Evolutionary conservation across 92 coral and sea anemone species (phyloP), one percentile per base, ranked within the genome.

Genomic region (Porites rus): DNA sequence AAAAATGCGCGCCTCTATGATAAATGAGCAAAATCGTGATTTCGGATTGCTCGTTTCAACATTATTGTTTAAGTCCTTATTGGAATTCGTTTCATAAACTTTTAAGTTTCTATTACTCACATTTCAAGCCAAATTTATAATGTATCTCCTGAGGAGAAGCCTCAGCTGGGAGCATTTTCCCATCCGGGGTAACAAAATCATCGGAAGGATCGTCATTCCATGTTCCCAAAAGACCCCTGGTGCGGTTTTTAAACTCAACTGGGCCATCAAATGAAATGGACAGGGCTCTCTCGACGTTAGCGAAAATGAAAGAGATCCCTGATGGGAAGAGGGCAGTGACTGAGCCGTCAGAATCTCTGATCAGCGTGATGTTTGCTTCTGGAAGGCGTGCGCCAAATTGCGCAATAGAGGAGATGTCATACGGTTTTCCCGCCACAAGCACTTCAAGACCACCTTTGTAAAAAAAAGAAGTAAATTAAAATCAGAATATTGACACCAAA

Each of bases 181-280:
- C 98, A 77, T 92, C 83, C 6, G 98, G 98, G 28, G 84, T 78
- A 8, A 79, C 56, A 54, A 81, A 90, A 60, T 94, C 98, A 65
- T 94, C 98, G 0, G 60, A 16, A 4, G 98, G 89, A 56, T 87
- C 72, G 61, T 85, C 92, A 78, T 93, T 94, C 98, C 98, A 94
- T 16, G 89, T 92, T 65, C 98, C 98, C 16, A 94, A 84, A 52
- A 94, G 84, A n/a, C 98, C 98, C 59, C 62, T 90, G 12, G 98
- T 92, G 64, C 87, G 79, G 72, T 89, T 88, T 68, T 66, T 89
- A 64, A 85, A 92, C 18, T 59, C 65, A 24, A 69, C 75, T 14
- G 95, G 95, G 20, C 88, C 93, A 56, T 88, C 82, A 63, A 92
- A 82, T 14, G 87, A 81, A 25, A 86, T 92, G 24, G 93, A 79